phyloP scores from a whole-genome alignment of 2,113 vertebrate species.

The Corythaeola cristata region DNA sequence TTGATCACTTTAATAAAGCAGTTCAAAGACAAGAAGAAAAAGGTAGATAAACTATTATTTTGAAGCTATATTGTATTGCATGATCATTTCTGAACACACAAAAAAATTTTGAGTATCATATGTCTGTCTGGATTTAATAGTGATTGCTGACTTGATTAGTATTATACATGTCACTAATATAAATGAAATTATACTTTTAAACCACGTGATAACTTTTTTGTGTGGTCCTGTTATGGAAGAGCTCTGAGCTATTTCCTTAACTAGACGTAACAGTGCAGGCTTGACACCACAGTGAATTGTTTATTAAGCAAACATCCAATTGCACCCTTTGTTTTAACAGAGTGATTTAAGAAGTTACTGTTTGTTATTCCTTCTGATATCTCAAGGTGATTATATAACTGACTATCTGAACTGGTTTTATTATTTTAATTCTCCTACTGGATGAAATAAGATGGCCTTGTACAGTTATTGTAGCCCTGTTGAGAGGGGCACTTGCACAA shows the following conservation, averaged over 20 bases:
- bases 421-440: not conserved
- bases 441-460: not conserved
- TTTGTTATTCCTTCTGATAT: not conserved
- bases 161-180: no score
- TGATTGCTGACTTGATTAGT: not conserved
- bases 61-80: not conserved
- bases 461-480: not conserved
- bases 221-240: not conserved
- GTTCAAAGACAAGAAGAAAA: slow-evolving; percentile 97
- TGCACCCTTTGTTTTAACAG: not conserved
- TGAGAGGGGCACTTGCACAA: not conserved
- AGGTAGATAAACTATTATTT: slow-evolving; percentile 76
- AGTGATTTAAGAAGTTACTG: not conserved
- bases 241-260: not conserved
- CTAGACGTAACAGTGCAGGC: not conserved
- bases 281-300: not conserved
- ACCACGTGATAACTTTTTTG: not conserved
- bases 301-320: not conserved
- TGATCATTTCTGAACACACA: not conserved
- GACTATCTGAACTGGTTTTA: not conserved
- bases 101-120: not conserved
- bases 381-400: not conserved
- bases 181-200: no score
- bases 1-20: slow-evolving; percentile 96
- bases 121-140: not conserved